phyloP scores from a whole-genome alignment of 1,140 invertebrate genomes.

The Condylostylus longicornis region DNA sequence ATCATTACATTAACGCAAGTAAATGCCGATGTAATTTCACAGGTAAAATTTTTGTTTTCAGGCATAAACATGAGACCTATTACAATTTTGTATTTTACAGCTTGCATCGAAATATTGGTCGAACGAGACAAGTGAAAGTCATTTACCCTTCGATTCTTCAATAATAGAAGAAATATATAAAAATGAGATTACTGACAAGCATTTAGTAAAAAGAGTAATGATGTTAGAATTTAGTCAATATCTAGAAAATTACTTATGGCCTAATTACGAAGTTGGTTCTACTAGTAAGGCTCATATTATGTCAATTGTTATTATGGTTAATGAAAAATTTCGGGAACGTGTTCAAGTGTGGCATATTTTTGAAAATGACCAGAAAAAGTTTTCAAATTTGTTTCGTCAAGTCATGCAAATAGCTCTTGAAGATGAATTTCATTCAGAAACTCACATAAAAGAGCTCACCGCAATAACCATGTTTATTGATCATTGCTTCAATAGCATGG shows the following conservation, averaged over 20 bases:
- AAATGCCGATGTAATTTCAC: conserved; percentile 39
- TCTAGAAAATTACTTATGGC: conserved; percentile 94
- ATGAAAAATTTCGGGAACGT: conserved; percentile 95
- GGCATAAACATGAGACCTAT: conserved; percentile 5
- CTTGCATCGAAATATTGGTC: conserved; percentile 81
- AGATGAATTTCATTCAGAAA: no score
- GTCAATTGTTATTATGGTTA: conserved; percentile 93
- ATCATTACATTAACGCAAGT: conserved; percentile 69
- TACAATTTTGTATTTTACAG: conserved; percentile 34
- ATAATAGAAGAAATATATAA: conserved; percentile 70
- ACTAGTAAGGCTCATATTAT: conserved; percentile 71
- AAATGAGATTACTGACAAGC: conserved; percentile 61
- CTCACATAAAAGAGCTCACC: conserved; percentile 64
- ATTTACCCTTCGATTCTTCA: conserved; percentile 52
- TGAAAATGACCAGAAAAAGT: conserved; percentile 62
- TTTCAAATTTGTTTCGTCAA: conserved; percentile 74
- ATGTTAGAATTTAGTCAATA: conserved; percentile 96
- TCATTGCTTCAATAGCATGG: conserved; percentile 95
- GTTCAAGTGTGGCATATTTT: conserved; percentile 95
- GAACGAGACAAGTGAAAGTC: conserved; percentile 52
- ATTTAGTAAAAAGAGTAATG: conserved; percentile 74
- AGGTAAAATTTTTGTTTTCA: conserved; percentile 15
- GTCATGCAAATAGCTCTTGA: conserved; percentile 57
- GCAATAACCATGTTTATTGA: conserved; percentile 81
- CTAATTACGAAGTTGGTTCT: conserved; percentile 61